Percentiles rank a stretch among this genome's conserved stretches.
Conservation (phyloP, 2,888 invertebrate species). For the Malachius bipustulatus region DNA sequence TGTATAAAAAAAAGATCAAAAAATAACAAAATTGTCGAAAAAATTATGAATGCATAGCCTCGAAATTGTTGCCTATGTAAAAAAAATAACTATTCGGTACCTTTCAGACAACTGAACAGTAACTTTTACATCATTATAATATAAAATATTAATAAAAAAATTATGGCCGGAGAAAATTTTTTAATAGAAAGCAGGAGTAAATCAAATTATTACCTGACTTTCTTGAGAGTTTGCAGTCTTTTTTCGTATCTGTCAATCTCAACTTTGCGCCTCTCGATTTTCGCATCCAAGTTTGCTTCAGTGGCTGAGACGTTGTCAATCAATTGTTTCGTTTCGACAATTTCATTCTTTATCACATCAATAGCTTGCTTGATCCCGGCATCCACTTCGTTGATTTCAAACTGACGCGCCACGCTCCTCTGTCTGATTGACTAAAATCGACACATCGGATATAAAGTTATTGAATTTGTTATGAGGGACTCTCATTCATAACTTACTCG, state of each 20-base stretch:
- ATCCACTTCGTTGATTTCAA: constrained; percentile 77
- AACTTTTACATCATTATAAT: no score
- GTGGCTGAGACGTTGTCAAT: constrained; percentile 80
- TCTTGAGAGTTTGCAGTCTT: constrained; percentile 82
- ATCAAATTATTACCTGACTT: constrained; percentile 71
- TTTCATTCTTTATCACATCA: constrained; percentile 53
- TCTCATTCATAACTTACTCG: constrained; percentile 42
- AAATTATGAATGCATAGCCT: no score
- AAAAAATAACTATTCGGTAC: no score
- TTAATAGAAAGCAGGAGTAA: no score
- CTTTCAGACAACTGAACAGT: no score
- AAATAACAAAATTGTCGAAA: no score
- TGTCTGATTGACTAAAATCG: constrained; percentile 58
- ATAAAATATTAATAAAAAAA: no score
- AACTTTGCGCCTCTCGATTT: constrained; percentile 79
- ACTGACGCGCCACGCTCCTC: constrained; percentile 65
- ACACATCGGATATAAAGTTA: constrained; percentile 8
- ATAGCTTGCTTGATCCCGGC: constrained; percentile 64
- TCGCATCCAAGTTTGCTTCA: constrained; percentile 78
- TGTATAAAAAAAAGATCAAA: no score
- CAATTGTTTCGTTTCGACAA: constrained; percentile 59
- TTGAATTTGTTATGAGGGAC: constrained; percentile 1
- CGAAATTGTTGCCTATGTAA: no score
- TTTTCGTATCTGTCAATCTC: constrained; percentile 91
- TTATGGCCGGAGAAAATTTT: no score